Percentiles rank a stretch among this genome's conserved stretches.
Evolutionary conservation across 2,113 vertebrate species (phyloP).

Genomic region (Bos indicus): DNA sequence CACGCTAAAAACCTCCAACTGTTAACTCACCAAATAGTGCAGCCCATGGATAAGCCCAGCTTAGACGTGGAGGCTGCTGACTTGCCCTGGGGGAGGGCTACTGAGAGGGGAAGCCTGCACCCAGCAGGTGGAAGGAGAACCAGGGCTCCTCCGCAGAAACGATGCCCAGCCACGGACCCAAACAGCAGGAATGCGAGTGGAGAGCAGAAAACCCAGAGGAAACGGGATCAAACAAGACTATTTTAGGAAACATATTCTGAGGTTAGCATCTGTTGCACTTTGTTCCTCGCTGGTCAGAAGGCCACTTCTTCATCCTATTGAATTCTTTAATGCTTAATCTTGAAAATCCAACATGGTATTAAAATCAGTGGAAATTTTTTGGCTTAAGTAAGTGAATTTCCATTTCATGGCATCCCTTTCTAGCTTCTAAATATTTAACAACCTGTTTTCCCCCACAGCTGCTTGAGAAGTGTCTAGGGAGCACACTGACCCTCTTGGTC

Average conservation of each 20-base stretch:
- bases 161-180: not conserved
- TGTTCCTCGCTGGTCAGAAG: not conserved
- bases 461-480: not conserved
- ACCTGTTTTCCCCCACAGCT: fast-evolving
- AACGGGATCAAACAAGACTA: not conserved
- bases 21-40: not conserved
- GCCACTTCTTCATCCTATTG: not conserved
- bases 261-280: not conserved
- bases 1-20: conserved; percentile 9
- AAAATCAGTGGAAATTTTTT: not conserved
- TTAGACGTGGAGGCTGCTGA: fast-evolving
- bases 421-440: not conserved
- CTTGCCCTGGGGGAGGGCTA: not conserved
- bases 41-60: not conserved
- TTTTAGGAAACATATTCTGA: not conserved
- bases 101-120: not conserved
- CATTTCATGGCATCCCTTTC: not conserved
- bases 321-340: not conserved
- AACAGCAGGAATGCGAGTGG: fast-evolving
- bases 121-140: not conserved
- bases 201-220: not conserved
- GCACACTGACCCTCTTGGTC: not conserved
- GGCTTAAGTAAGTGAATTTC: not conserved
- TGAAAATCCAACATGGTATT: not conserved
- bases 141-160: not conserved